Evolutionary conservation across 2,888 invertebrate genomes (phyloP).

Genomic region (Adelognathus sp.): DNA sequence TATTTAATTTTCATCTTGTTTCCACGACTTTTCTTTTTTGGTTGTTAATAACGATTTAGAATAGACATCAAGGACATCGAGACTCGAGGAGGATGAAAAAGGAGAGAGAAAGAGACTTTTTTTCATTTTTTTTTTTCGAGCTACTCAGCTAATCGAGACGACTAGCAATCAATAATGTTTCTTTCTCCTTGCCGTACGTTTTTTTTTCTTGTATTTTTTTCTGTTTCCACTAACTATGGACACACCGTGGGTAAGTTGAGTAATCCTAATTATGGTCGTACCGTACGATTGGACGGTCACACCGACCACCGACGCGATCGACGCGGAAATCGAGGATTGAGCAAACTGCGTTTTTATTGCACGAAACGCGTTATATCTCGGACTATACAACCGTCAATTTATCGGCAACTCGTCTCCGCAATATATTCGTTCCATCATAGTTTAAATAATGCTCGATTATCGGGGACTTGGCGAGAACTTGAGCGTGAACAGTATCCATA

Average conservation of each 20-base stretch:
- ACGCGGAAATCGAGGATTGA: constrained; percentile 80
- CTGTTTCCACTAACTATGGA: constrained; percentile 19
- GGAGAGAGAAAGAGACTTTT: constrained; percentile 63
- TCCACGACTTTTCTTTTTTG: constrained; percentile 62
- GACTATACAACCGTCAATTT: too few relatives aligned
- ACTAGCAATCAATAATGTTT: constrained; percentile 25
- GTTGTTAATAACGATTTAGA: constrained; percentile 61
- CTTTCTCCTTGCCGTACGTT: background rate
- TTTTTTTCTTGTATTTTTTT: background rate
- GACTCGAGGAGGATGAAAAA: constrained; percentile 71
- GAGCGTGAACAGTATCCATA: constrained; percentile 32
- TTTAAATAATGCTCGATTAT: constrained; percentile 44
- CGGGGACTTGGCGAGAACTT: constrained; percentile 59
- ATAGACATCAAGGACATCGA: constrained; percentile 77
- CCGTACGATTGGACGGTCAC: constrained; percentile 72
- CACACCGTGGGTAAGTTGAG: constrained; percentile 15
- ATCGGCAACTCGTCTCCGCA: too few relatives aligned
- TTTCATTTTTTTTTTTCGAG: constrained; percentile 47
- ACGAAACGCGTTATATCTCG: constrained; percentile 77
- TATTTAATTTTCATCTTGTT: constrained; percentile 54
- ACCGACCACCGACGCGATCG: constrained; percentile 68
- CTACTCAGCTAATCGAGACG: constrained; percentile 35
- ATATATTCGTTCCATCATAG: constrained; percentile 42
- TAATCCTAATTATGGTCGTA: constrained; percentile 70
- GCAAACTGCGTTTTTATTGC: constrained; percentile 79